Base-by-base conservation (phyloP, 2,797 vertebrate genomes). In the Falco peregrinus region DNA sequence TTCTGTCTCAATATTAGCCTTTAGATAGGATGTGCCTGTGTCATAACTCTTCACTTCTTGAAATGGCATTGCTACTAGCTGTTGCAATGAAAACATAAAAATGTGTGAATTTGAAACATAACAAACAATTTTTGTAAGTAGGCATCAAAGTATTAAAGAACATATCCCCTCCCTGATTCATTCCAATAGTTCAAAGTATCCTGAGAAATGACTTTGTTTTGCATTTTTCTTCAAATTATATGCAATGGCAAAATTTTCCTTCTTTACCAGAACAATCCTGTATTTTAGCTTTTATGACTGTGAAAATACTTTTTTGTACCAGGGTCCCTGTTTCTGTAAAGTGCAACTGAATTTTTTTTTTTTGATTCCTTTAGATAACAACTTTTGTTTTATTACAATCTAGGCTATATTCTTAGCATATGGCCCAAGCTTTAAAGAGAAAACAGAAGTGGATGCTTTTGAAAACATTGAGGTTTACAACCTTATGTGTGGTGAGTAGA, bases 381-480 rank as follows among this genome's bases (percentile, higher is more conserved):
- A 7, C 2, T 82, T 47, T 67, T 77, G 28, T 56, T 60, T 81
- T 94, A 18, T 93, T 86, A 43, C 51, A n/a, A 67, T 85, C 35
- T 73, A 99, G 99, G 98, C 99, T 18, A 98, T 99, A 97, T 99
- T 99, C 96, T 93, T 99, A 54, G 99, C 98, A 75, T 97, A 99
- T 47, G 99, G 99, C 35, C 99, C 99, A 85, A 98, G 97, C 84
- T 98, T 99, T 92, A 98, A 99, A 96, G 96, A 96, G 31, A 97
- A 98, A 29, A 98, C 94, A 3, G 98, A 98, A 54, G 98, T 99
- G 28, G 97, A 99, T 43, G 97, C 99, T 70, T 99, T 99, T 98
- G 99, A 99, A 95, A 99, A 99, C 97, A 99, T 99, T n/a, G 99
- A 99, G 97, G 19, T 99, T 60, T 99, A 99, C 96, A 99, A 99